phyloP scores from a whole-genome alignment of 2,888 invertebrate species.

The Ophion slaviceki region DNA sequence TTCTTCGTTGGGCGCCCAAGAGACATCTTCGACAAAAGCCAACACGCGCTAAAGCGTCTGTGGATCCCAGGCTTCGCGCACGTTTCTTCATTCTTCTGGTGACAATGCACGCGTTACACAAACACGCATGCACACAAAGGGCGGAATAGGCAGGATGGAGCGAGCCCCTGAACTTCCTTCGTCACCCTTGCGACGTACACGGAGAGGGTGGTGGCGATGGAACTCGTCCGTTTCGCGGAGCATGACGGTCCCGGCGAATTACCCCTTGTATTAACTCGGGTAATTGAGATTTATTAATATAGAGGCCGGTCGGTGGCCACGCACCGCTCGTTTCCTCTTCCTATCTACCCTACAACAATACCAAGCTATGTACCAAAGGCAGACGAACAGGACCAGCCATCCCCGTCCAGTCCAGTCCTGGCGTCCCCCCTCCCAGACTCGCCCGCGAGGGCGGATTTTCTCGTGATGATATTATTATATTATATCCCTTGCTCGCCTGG shows the following conservation, averaged over 20 bases:
- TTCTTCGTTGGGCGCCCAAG: background rate
- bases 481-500: conserved; percentile 52
- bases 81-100: conserved; percentile 72
- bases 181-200: conserved; percentile 65
- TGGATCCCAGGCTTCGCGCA: background rate
- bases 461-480: conserved; percentile 68
- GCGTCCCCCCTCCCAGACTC: conserved; percentile 30
- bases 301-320: conserved; percentile 73
- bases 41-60: conserved; percentile 6
- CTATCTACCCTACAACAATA: conserved; percentile 57
- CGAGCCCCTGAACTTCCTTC: conserved; percentile 59
- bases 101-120: conserved; percentile 70
- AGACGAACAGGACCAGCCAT: conserved; percentile 31
- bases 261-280: conserved; percentile 80
- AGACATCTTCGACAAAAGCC: conserved; percentile 17
- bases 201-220: conserved; percentile 32
- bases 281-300: conserved; percentile 83
- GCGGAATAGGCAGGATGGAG: conserved; percentile 20
- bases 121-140: conserved; percentile 7
- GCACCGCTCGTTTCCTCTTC: conserved; percentile 71
- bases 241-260: conserved; percentile 71
- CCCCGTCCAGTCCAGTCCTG: conserved; percentile 52
- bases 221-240: conserved; percentile 63
- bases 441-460: conserved; percentile 57
- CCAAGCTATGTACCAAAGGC: conserved; percentile 25